Evolutionary conservation across 2,797 vertebrate genomes (phyloP).

Genomic region (Aselliscus stoliczkanus): DNA sequence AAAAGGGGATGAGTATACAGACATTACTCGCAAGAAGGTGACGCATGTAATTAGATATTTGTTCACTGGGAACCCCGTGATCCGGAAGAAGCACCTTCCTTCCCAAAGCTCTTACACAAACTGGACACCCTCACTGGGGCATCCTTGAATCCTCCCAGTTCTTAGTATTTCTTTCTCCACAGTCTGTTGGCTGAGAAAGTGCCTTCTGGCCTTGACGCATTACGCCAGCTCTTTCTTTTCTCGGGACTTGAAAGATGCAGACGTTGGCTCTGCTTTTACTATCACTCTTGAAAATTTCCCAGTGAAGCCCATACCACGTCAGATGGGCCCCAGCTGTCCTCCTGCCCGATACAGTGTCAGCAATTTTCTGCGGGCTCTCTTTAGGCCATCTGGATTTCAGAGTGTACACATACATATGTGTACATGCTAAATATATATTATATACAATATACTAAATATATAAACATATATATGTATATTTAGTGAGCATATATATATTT

Average conservation of each 20-base stretch:
- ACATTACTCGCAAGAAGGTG: not conserved
- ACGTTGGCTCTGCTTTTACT: not conserved
- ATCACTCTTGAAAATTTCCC: not conserved
- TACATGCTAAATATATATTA: not conserved
- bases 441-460: not conserved
- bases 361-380: not conserved
- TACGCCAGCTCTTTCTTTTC: not conserved
- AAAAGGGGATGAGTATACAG: not conserved
- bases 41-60: not conserved
- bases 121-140: not conserved
- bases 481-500: not conserved
- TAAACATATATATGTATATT: not conserved
- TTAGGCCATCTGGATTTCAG: not conserved
- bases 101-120: not conserved
- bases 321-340: not conserved
- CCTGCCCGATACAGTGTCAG: not conserved
- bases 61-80: not conserved
- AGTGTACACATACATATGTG: not conserved
- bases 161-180: not conserved
- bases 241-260: not conserved
- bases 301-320: not conserved
- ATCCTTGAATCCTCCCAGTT: not conserved
- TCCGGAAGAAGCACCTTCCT: not conserved
- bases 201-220: not conserved
- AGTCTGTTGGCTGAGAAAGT: not conserved